These are phyloP conservation scores for Hormiphora californensis DNA, from an alignment of 37 sponge, comb jelly and placozoan genomes.

Conservation along the genomic window DNA sequence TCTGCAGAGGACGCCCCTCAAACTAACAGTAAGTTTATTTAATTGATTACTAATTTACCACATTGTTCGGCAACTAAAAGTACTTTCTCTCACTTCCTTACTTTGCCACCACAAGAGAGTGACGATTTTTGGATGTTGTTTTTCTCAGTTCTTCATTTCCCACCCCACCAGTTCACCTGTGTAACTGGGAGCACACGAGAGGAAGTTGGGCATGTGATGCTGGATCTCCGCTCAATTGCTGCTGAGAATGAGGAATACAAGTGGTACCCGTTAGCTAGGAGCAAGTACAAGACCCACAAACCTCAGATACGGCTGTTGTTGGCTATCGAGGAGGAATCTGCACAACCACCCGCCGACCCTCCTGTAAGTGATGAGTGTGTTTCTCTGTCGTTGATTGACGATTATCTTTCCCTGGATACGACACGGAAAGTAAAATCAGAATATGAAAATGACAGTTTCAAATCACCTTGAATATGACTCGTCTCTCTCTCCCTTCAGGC, in stretches of 20 bases:
- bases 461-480: too few species aligned
- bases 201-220: constrained; percentile 75
- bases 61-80: background rate
- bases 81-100: background rate
- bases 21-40: constrained; percentile 56
- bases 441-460: too few species aligned
- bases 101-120: background rate
- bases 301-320: constrained; percentile 70
- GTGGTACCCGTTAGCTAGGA: constrained; percentile 67
- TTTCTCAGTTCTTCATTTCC: background rate
- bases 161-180: constrained; percentile 60
- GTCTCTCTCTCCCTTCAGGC: too few species aligned
- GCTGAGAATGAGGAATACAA: background rate
- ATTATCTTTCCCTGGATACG: too few species aligned
- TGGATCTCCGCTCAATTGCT: constrained; percentile 68
- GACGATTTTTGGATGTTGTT: background rate
- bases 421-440: too few species aligned
- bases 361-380: too few species aligned
- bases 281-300: constrained; percentile 58
- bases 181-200: constrained; percentile 58
- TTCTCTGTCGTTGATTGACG: too few species aligned
- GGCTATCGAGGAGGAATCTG: constrained; percentile 48
- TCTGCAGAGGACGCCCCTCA: constrained; percentile 86
- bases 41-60: background rate
- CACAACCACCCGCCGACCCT: too few species aligned